Evolutionary conservation across 2,113 vertebrate species (phyloP).

Genomic region (Micronycteris hirsuta): DNA sequence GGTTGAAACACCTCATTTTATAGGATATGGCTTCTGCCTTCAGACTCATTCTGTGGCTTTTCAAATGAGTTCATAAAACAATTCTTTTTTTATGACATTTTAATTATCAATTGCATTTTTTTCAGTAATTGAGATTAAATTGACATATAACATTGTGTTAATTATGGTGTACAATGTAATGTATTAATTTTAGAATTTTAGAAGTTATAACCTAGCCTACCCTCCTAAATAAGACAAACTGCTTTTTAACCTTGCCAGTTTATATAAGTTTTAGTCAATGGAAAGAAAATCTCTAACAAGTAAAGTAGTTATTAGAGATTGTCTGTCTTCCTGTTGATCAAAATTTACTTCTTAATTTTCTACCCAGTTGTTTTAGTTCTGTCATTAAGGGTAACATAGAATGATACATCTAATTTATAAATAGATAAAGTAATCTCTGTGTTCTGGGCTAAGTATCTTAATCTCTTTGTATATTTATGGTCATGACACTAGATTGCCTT

Average conservation of each 20-base stretch:
- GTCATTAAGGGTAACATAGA: not conserved
- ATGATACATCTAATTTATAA: not conserved
- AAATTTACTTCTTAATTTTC: not conserved
- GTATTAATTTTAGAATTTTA: not conserved
- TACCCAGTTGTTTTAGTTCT: not conserved
- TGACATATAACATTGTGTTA: not conserved
- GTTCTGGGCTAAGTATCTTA: not conserved
- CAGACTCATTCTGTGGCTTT: not conserved
- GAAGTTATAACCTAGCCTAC: not conserved
- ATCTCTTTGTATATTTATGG: not conserved
- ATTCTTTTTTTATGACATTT: not conserved
- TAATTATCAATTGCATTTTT: not conserved
- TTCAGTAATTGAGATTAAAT: not conserved
- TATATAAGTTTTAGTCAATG: not conserved
- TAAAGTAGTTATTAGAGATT: not conserved
- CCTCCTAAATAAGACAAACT: not conserved
- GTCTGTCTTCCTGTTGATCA: not conserved
- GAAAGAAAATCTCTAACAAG: not conserved
- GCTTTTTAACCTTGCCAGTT: not conserved
- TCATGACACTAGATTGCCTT: not conserved
- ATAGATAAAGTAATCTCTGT: not conserved
- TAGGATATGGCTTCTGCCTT: not conserved
- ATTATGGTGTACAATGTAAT: not conserved
- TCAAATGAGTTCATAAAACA: not conserved
- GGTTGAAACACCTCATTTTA: not conserved